These are phyloP conservation scores for Palythoa grandis DNA, from an alignment of 92 coral and sea anemone species.

Conservation along the genomic window DNA sequence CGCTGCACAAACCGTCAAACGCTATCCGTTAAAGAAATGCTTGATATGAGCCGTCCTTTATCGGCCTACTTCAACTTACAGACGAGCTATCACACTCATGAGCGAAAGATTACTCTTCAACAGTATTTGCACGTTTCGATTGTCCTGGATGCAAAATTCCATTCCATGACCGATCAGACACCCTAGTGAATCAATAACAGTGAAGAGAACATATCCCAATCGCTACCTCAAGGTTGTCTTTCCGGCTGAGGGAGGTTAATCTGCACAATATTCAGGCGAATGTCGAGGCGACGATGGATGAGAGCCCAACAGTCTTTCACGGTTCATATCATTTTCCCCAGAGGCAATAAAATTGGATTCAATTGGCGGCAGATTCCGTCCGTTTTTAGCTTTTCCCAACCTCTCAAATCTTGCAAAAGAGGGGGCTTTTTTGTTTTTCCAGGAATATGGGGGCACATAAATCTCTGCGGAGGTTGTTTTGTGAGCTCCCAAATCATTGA, in stretches of 20 bases:
- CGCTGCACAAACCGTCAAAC: background rate
- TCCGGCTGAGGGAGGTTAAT: slow-evolving; percentile 27
- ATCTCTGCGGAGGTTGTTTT: background rate
- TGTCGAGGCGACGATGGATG: slow-evolving; percentile 70
- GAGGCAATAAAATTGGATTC: slow-evolving; percentile 53
- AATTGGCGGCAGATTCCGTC: slow-evolving; percentile 75
- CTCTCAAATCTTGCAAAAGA: slow-evolving; percentile 47
- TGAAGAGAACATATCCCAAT: background rate
- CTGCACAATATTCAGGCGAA: slow-evolving; percentile 10
- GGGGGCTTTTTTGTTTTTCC: slow-evolving; percentile 55
- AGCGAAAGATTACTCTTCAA: background rate
- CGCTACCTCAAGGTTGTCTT: background rate
- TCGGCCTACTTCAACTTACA: background rate
- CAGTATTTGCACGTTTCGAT: background rate
- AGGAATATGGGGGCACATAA: slow-evolving; percentile 58
- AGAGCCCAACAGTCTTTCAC: slow-evolving; percentile 64
- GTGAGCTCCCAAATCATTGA: background rate
- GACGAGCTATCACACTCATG: background rate
- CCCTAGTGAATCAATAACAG: background rate
- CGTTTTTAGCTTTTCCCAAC: slow-evolving; percentile 50
- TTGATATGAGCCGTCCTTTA: background rate
- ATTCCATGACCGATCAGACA: background rate
- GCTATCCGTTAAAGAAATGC: background rate
- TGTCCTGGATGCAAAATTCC: background rate
- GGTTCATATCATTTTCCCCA: slow-evolving; percentile 15